These are phyloP conservation scores for Hydropsyche tenuis DNA, from an alignment of 1,140 invertebrate genomes.

Conservation along the genomic window DNA sequence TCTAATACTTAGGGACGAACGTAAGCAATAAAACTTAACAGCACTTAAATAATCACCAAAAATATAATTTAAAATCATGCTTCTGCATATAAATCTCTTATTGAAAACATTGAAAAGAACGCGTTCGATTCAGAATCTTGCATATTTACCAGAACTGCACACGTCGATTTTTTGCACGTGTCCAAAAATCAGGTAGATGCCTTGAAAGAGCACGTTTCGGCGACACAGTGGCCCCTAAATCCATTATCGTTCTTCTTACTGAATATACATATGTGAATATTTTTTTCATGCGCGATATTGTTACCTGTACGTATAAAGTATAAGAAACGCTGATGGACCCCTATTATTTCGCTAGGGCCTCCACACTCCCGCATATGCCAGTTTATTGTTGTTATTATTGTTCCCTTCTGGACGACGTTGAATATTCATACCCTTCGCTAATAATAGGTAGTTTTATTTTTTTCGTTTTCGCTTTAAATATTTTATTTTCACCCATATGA, in stretches of 20 bases:
- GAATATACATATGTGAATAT: neutral
- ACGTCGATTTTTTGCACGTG: neutral
- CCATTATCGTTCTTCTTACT: conserved; percentile 43
- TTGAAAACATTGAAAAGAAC: too few relatives aligned
- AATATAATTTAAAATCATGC: too few relatives aligned
- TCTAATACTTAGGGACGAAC: too few relatives aligned
- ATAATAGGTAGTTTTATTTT: conserved; percentile 37
- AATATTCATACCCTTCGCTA: conserved; percentile 45
- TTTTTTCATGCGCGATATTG: too few relatives aligned
- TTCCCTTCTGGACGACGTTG: conserved; percentile 33
- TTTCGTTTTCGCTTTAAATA: conserved; percentile 35
- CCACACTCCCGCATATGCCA: conserved; percentile 37
- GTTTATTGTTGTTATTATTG: conserved; percentile 39
- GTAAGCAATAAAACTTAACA: too few relatives aligned
- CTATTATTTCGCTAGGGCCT: conserved; percentile 43
- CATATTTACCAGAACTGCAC: too few relatives aligned
- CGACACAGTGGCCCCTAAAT: conserved; percentile 47
- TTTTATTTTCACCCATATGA: too few relatives aligned
- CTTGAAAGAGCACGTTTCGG: conserved; percentile 39
- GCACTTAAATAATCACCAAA: too few relatives aligned
- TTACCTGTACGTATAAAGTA: conserved; percentile 22
- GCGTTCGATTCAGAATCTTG: too few relatives aligned
- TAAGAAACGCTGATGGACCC: conserved; percentile 42
- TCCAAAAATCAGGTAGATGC: conserved; percentile 37
- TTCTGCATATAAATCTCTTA: too few relatives aligned